A percentile compares a stretch with the other conserved stretches of the same genome.
phyloP scores from a whole-genome alignment of 2,888 invertebrate species.

The Lomographa bimaculata region DNA sequence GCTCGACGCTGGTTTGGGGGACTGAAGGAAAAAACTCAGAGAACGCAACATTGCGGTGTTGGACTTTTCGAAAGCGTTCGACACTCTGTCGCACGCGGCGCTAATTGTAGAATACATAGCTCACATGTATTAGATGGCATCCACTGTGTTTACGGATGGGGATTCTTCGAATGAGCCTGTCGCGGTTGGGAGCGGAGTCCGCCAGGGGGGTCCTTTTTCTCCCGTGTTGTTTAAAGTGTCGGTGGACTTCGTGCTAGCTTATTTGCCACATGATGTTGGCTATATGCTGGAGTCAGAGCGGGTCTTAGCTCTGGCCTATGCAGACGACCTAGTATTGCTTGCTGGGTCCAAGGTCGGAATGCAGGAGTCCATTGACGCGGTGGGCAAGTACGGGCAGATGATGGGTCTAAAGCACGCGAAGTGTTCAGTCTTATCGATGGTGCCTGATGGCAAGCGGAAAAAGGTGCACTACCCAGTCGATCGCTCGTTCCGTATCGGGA shows the following conservation, averaged over 20 bases:
- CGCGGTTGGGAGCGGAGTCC: conserved; percentile 47
- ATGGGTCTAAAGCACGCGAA: conserved; percentile 26
- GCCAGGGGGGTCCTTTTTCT: conserved; percentile 60
- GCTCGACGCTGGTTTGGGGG: conserved; percentile 38
- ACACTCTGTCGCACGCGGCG: too few species aligned
- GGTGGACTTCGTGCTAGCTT: conserved; percentile 32
- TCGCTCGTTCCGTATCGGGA: conserved; percentile 28
- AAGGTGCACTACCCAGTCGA: conserved; percentile 31
- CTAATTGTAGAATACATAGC: conserved; percentile 44
- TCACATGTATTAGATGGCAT: conserved; percentile 44
- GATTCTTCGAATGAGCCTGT: conserved; percentile 31
- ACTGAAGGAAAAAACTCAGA: conserved; percentile 28
- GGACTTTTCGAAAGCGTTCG: conserved; percentile 66
- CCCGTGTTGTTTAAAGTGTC: conserved; percentile 48
- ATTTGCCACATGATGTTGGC: conserved; percentile 26
- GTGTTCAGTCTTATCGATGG: conserved; percentile 38
- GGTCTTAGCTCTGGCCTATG: conserved; percentile 50
- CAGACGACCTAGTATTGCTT: conserved; percentile 52
- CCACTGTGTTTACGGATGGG: conserved; percentile 27
- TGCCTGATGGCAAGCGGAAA: conserved; percentile 41
- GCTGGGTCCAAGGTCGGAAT: conserved; percentile 43
- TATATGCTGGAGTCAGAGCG: conserved; percentile 31
- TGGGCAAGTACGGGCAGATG: conserved; percentile 14
- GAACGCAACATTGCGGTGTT: conserved; percentile 55
- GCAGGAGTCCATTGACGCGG: conserved; percentile 40